phyloP scores from a whole-genome alignment of 2,113 vertebrate genomes.

The Suricata suricatta region DNA sequence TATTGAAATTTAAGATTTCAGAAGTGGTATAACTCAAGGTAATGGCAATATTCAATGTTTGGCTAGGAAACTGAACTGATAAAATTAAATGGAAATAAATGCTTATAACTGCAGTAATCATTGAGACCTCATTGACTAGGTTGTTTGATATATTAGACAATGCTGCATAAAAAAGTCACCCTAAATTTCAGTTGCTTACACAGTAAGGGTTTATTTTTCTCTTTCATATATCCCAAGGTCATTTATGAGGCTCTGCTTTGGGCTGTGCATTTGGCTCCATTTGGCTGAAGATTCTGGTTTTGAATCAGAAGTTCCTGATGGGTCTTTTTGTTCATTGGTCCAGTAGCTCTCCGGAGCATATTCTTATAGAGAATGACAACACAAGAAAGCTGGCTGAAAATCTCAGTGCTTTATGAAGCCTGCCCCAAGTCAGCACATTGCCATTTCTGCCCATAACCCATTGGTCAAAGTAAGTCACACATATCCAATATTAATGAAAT shows the following conservation, averaged over 20 bases:
- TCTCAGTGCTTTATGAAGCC: background rate
- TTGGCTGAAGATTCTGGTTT: background rate
- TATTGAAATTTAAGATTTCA: background rate
- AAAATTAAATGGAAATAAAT: background rate
- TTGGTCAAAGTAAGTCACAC: background rate
- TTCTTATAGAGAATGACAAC: background rate
- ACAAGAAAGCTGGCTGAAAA: background rate
- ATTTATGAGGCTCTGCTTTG: background rate
- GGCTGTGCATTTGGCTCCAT: background rate
- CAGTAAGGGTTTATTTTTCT: background rate
- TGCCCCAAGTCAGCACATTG: background rate
- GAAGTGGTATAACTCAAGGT: background rate
- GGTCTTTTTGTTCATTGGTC: background rate
- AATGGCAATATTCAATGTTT: background rate
- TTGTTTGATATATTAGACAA: background rate
- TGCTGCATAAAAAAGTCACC: background rate
- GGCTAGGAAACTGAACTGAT: background rate
- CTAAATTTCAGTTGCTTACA: background rate
- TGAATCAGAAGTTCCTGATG: background rate
- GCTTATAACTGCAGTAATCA: background rate
- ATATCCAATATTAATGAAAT: background rate
- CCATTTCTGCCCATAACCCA: background rate
- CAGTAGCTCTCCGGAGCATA: background rate
- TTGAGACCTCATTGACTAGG: background rate
- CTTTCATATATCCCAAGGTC: background rate